Evolutionary conservation across 92 coral and sea anemone genomes (phyloP).

Genomic region (Muricea muricata): DNA sequence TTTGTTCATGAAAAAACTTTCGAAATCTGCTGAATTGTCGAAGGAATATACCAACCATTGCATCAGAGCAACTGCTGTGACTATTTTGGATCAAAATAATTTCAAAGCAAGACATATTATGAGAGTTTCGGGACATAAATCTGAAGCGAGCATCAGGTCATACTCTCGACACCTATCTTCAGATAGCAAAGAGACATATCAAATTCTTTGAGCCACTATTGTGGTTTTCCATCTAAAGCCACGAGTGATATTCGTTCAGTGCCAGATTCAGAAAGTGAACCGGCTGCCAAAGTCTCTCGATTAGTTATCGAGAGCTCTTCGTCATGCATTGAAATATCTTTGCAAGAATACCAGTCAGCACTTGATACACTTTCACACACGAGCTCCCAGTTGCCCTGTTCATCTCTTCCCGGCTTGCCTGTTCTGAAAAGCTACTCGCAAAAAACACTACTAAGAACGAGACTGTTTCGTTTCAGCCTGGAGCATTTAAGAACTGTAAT

Average conservation of each 20-base stretch:
- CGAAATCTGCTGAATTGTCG: conserved; percentile 39
- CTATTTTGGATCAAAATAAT: conserved; percentile 22
- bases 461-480: not conserved
- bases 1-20: conserved; percentile 1
- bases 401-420: conserved; percentile 4
- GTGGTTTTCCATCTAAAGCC: not conserved
- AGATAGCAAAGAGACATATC: not conserved
- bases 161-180: not conserved
- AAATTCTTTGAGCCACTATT: not conserved
- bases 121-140: not conserved
- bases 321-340: not conserved
- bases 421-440: not conserved
- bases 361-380: not conserved
- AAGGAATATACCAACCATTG: conserved; percentile 45
- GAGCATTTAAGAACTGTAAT: not conserved
- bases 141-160: not conserved
- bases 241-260: not conserved
- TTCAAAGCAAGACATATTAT: conserved; percentile 18
- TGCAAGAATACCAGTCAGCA: not conserved
- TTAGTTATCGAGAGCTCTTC: not conserved
- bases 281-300: not conserved
- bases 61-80: conserved; percentile 62
- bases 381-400: not conserved
- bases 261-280: not conserved
- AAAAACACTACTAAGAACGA: not conserved